Evolutionary conservation across 2,113 vertebrate genomes (phyloP).

Genomic region (Entosphenus tridentatus): DNA sequence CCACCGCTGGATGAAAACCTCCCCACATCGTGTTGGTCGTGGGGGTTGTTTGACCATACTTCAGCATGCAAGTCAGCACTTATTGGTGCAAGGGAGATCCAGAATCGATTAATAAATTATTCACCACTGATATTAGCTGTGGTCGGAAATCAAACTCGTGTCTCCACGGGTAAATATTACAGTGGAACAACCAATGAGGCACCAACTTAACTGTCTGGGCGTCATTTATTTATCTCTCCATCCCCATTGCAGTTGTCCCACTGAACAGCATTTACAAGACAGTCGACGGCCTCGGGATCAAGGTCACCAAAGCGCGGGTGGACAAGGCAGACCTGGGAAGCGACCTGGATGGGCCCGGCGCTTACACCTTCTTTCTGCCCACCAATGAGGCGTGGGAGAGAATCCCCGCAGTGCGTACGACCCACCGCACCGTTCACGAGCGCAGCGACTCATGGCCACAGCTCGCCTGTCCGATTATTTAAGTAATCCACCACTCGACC

Average conservation of each 20-base stretch:
- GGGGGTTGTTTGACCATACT: no score
- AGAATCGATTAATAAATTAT: no score
- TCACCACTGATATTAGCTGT: no score
- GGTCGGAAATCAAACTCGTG: neutral
- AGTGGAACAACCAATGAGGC: neutral
- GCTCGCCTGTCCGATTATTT: no score
- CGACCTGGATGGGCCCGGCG: neutral
- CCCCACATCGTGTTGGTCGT: no score
- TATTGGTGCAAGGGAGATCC: no score
- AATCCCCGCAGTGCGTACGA: neutral
- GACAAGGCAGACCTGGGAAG: neutral
- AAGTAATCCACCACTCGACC: no score
- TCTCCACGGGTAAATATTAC: neutral
- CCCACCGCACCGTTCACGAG: no score
- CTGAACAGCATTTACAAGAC: neutral
- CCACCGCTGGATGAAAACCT: no score
- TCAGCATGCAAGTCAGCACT: no score
- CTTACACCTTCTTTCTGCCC: neutral
- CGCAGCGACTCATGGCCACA: no score
- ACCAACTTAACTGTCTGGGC: no score
- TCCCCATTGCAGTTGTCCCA: neutral
- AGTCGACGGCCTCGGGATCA: neutral
- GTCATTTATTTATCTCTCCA: neutral
- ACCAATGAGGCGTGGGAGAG: neutral
- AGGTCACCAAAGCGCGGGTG: conserved; percentile 2